Percentiles rank a stretch among this genome's conserved stretches.
phyloP scores from a whole-genome alignment of 2,797 vertebrate genomes.

The Intellagama lesueurii region DNA sequence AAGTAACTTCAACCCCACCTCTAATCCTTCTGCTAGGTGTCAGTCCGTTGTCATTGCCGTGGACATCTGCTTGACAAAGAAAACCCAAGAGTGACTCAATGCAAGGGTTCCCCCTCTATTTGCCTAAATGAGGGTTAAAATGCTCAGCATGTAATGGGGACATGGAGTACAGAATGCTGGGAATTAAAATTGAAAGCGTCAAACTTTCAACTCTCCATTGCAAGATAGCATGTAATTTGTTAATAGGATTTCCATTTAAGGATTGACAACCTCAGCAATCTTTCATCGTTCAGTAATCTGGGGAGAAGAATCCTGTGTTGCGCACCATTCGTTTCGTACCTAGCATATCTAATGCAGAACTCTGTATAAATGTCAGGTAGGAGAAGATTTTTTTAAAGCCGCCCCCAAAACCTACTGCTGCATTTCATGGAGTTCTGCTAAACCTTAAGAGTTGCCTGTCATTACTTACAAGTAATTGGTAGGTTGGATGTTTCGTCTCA shows the following conservation, averaged over 20 bases:
- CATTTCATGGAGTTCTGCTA: neutral
- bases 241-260: slow-evolving; percentile 55
- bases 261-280: slow-evolving; percentile 49
- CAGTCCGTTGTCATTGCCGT: too few relatives aligned
- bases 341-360: slow-evolving; percentile 52
- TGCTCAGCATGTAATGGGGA: neutral
- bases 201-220: slow-evolving; percentile 47
- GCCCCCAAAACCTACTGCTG: neutral
- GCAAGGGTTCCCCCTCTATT: neutral
- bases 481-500: neutral
- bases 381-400: neutral
- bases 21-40: too few relatives aligned
- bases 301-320: slow-evolving; percentile 46
- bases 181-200: slow-evolving; percentile 52
- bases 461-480: slow-evolving; percentile 41
- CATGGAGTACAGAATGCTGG: slow-evolving; percentile 33
- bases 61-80: too few relatives aligned
- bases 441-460: slow-evolving; percentile 43
- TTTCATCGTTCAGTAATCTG: slow-evolving; percentile 41
- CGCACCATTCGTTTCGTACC: slow-evolving; percentile 45
- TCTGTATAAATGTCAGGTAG: slow-evolving; percentile 39
- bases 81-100: neutral
- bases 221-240: slow-evolving; percentile 51
- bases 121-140: neutral
- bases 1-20: too few relatives aligned